These are phyloP conservation scores for Oceanodroma leucorhoa DNA, from an alignment of 2,797 vertebrate genomes.

Conservation along the genomic window DNA sequence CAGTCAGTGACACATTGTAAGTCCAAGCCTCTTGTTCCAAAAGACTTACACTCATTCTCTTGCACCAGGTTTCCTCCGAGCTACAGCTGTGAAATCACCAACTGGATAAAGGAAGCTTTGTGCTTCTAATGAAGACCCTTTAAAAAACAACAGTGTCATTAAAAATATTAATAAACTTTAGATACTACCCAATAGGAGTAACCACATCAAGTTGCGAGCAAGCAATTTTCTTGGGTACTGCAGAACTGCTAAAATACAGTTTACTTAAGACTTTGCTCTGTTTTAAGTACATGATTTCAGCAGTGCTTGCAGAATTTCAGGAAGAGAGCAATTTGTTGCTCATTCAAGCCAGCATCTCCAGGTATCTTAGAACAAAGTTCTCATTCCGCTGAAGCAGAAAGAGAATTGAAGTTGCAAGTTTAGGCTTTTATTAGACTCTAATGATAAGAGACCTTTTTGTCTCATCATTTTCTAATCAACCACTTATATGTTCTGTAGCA, in stretches of 20 bases:
- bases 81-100: background rate
- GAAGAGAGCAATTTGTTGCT: background rate
- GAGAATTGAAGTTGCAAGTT: background rate
- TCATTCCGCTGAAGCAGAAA: background rate
- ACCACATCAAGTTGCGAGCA: background rate
- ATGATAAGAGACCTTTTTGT: background rate
- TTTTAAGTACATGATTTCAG: background rate
- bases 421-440: background rate
- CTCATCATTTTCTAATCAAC: background rate
- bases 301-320: background rate
- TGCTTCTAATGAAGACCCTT: background rate
- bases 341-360: background rate
- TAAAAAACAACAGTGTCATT: background rate
- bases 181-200: background rate
- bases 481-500: background rate
- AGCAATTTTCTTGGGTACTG: background rate
- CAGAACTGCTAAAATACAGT: background rate
- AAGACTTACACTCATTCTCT: too few species aligned
- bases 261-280: background rate
- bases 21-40: background rate
- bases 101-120: background rate
- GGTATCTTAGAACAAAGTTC: background rate
- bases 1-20: accelerated
- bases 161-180: background rate
- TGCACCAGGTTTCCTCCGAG: background rate